Conservation (phyloP, 2,797 vertebrate species). For the Adelosebastes latens region DNA sequence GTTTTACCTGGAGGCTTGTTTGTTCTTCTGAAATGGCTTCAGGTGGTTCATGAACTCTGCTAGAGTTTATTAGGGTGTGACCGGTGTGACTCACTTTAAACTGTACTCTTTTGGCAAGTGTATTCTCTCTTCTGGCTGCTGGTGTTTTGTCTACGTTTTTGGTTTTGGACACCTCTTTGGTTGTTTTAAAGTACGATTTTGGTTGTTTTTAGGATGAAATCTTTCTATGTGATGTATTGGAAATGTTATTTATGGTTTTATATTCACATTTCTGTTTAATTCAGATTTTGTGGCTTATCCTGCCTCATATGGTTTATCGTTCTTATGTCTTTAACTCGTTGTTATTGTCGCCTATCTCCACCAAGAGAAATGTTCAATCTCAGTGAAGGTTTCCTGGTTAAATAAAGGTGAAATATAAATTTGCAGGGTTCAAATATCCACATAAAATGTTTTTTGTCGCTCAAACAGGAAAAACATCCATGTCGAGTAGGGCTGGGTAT, state of each 20-base stretch:
- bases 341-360: not conserved
- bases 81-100: not conserved
- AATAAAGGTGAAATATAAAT: no score
- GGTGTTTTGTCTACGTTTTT: not conserved
- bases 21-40: not conserved
- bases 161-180: not conserved
- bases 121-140: no score
- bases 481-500: rapidly evolving
- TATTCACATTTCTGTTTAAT: not conserved
- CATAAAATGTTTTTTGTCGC: no score
- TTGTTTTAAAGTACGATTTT: not conserved
- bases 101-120: not conserved
- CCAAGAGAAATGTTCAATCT: not conserved
- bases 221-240: not conserved
- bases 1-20: not conserved
- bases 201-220: not conserved
- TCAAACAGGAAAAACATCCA: rapidly evolving
- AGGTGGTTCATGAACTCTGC: not conserved
- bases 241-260: not conserved
- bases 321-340: not conserved
- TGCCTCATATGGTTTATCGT: not conserved
- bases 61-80: not conserved
- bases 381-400: not conserved
- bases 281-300: not conserved
- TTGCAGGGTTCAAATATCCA: rapidly evolving